These are phyloP conservation scores for Fregetta grallaria DNA, from an alignment of 2,113 vertebrate genomes.

Conservation along the genomic window DNA sequence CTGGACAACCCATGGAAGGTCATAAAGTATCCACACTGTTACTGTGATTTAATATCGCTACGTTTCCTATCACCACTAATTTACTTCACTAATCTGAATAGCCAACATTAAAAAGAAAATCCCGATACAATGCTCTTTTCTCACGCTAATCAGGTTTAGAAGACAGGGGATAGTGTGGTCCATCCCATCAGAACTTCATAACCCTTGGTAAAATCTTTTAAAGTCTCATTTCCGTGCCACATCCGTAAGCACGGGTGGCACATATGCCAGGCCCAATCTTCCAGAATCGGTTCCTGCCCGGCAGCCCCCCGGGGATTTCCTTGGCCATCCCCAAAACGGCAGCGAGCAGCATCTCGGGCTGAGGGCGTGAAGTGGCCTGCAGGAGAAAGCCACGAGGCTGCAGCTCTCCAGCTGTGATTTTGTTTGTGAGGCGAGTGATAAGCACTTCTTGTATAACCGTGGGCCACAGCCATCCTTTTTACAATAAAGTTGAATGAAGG, in stretches of 20 bases:
- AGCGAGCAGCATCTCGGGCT: accelerated
- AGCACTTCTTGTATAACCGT: background rate
- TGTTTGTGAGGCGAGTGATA: background rate
- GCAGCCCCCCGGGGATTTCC: accelerated
- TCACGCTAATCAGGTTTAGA: background rate
- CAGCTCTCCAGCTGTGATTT: background rate
- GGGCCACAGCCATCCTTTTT: background rate
- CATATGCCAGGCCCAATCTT: background rate
- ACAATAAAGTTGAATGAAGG: background rate
- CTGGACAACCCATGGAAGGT: background rate
- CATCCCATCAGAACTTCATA: too few relatives aligned
- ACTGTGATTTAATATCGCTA: background rate
- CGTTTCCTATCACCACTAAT: background rate
- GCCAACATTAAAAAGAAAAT: background rate
- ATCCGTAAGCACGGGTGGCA: background rate
- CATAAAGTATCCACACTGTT: background rate
- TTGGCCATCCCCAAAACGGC: background rate
- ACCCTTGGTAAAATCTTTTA: background rate
- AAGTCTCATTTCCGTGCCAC: background rate
- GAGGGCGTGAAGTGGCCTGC: background rate
- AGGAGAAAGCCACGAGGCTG: background rate
- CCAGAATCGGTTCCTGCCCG: background rate
- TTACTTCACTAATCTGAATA: background rate
- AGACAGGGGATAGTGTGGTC: background rate
- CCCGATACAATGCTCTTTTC: background rate